These are phyloP conservation scores for Siniperca obscura DNA, from an alignment of 2,797 vertebrate species.

Conservation along the genomic window DNA sequence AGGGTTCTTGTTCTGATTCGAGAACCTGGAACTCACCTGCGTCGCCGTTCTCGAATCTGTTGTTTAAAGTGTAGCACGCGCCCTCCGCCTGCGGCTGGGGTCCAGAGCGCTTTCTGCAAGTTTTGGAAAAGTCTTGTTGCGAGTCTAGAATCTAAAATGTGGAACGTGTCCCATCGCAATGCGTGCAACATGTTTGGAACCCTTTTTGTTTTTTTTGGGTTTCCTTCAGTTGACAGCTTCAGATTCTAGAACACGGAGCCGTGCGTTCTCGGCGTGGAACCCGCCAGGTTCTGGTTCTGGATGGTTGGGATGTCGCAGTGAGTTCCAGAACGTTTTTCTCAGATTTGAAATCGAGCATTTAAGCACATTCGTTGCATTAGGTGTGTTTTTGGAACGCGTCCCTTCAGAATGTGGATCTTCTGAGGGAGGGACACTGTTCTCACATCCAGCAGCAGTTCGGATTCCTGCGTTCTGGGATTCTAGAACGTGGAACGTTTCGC, in stretches of 20 bases:
- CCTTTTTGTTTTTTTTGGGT: too few species aligned
- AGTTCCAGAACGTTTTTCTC: not conserved
- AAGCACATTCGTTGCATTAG: not conserved
- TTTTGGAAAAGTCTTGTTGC: not conserved
- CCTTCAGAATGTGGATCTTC: too few species aligned
- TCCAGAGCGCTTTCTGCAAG: not conserved
- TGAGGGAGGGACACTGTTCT: too few species aligned
- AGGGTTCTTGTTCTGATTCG: not conserved
- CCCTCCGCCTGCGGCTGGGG: too few species aligned
- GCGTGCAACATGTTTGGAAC: not conserved
- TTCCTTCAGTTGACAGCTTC: not conserved
- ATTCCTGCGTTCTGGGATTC: not conserved
- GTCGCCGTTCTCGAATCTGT: not conserved
- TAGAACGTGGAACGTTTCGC: not conserved
- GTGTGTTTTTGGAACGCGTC: not conserved
- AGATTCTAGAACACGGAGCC: too few species aligned
- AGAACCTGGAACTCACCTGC: too few species aligned
- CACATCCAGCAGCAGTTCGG: not conserved
- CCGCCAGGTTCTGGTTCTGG: not conserved
- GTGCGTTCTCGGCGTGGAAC: not conserved
- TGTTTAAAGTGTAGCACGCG: too few species aligned
- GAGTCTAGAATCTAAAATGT: not conserved
- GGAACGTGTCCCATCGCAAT: not conserved
- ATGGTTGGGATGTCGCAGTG: not conserved
- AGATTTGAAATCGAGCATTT: not conserved